Conservation (phyloP, 1,140 invertebrate species). For the Pantala flavescens region DNA sequence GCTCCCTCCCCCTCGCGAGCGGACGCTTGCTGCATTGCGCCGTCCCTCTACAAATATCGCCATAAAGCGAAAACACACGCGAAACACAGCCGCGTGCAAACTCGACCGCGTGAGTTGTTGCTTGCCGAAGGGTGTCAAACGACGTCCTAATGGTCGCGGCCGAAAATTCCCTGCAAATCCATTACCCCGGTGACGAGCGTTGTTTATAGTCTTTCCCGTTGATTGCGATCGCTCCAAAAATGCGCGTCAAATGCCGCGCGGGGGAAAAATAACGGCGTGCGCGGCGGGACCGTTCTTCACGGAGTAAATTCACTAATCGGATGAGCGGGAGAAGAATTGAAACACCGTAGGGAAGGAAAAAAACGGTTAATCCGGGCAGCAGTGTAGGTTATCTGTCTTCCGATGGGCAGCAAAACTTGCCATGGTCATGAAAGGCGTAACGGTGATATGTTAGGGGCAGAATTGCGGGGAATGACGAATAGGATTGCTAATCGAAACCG, state of each 20-base stretch:
- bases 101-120: background rate
- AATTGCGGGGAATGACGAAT: no score
- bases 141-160: background rate
- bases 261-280: background rate
- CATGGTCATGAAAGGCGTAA: no score
- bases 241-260: background rate
- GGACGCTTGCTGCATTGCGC: background rate
- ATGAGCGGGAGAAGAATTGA: no score
- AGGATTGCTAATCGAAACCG: no score
- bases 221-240: background rate
- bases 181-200: background rate
- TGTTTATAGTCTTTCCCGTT: constrained; percentile 7
- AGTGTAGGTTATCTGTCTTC: no score
- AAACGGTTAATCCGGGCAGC: no score
- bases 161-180: background rate
- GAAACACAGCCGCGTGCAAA: background rate
- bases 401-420: no score
- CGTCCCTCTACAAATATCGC: background rate
- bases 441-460: no score
- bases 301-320: no score
- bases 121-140: background rate
- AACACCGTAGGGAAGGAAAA: no score
- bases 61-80: background rate
- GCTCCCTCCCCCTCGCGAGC: background rate
- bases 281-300: background rate